Evolutionary conservation across 2,888 invertebrate genomes (phyloP).

Genomic region (Hemistola chrysoprasaria): DNA sequence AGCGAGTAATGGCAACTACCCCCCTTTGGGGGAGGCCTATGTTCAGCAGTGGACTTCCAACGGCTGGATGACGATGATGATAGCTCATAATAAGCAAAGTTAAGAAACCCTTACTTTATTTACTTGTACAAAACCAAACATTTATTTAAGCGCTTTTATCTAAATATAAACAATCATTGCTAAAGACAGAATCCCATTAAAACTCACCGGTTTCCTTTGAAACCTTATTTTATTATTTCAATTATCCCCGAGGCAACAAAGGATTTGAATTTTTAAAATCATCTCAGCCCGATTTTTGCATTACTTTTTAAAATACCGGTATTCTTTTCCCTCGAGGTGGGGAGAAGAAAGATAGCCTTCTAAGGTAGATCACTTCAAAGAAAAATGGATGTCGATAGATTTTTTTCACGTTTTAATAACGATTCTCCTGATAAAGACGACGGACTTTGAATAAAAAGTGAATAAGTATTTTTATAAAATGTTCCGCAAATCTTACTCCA

Average conservation of each 20-base stretch:
- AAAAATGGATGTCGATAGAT: conserved; percentile 28
- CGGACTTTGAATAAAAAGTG: conserved; percentile 23
- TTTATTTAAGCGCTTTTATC: not conserved
- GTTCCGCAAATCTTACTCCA: conserved; percentile 19
- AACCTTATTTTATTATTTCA: conserved; percentile 21
- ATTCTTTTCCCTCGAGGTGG: conserved; percentile 16
- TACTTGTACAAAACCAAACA: no score
- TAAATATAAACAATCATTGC: no score
- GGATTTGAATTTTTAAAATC: conserved; percentile 22
- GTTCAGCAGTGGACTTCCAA: no score
- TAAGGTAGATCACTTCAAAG: conserved; percentile 25
- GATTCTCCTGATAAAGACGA: conserved; percentile 24
- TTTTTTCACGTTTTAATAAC: conserved; percentile 32
- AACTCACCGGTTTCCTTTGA: not conserved
- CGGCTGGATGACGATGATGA: no score
- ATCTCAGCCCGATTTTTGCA: conserved; percentile 6
- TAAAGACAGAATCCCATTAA: conserved; percentile 7
- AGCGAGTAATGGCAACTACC: no score
- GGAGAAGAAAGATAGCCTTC: conserved; percentile 20
- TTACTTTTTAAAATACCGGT: conserved; percentile 20
- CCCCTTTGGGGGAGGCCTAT: no score
- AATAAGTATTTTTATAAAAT: conserved; percentile 19
- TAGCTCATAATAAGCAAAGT: no score
- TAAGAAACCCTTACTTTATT: no score
- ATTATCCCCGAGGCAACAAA: conserved; percentile 22